Base-by-base conservation (phyloP, 2,888 invertebrate species). In the Orthonevra nobilis region DNA sequence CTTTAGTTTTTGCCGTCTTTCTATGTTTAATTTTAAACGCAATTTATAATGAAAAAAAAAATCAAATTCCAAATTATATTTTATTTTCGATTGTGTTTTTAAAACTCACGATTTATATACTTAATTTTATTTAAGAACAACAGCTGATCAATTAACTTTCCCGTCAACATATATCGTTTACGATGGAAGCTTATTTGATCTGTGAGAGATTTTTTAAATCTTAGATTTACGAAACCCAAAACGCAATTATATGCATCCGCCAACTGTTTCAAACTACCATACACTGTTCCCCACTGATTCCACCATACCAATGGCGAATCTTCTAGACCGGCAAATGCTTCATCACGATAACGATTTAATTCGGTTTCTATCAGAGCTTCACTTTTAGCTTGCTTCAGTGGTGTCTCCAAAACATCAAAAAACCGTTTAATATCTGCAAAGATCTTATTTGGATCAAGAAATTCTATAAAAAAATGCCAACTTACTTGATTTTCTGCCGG, bases 281-380 rank as follows among this genome's bases (percentile, higher is more conserved):
- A 88, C 12, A 86, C 81, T 73, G 84, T 85, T 0, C 87, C 86
- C 84, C 85, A 85, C 73, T 86, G 84, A 23, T 83, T 82, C 88
- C 88, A 88, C 88, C 88, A 88, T n/a, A 84, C 73, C 44, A 87
- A 84, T 1, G 88, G 88, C 0, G 87, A 88, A 50, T 88, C 87
- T 66, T 88, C 87, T 2, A 87, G 68, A 30, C 84, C 85, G 1
- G 85, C 87, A 64, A 84, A 84, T 0, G 87, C 87, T 73, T 87
- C 87, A 26, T 85, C 84, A 3, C 85, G 84, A 68, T 87, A 87
- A 1, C 86, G 85, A 52, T 86, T 84, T 36, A 87, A 81, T 81
- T 87, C 87, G 0, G 75, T 83, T 81, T 87, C 87, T 5, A 87
- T 84, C 6, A 66, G 34, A 19, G 32, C 48, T 20, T 63, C 73